phyloP scores from a whole-genome alignment of 2,797 vertebrate species.

The Syncerus caffer region DNA sequence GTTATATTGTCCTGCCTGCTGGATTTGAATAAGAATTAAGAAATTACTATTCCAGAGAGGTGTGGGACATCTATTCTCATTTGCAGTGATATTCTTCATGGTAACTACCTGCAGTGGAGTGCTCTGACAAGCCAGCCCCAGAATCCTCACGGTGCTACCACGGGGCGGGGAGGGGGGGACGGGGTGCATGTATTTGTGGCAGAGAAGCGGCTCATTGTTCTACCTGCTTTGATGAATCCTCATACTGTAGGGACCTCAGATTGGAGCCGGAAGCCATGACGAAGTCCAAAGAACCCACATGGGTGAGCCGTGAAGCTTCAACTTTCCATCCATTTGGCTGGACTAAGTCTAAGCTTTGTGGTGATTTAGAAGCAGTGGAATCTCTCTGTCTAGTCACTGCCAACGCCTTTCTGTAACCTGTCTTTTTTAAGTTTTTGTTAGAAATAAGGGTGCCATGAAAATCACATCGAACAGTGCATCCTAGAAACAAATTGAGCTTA shows the following conservation, averaged over 20 bases:
- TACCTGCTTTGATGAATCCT: slow-evolving; percentile 20
- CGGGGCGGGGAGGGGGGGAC: slow-evolving; percentile 30
- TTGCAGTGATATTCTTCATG: slow-evolving; percentile 83
- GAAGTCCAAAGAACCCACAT: not conserved
- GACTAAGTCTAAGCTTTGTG: not conserved
- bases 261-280: slow-evolving; percentile 39
- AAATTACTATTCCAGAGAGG: slow-evolving; percentile 86
- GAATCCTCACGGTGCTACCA: slow-evolving; percentile 77
- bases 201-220: slow-evolving; percentile 68
- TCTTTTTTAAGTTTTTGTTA: not conserved
- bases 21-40: slow-evolving; percentile 88
- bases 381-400: not conserved
- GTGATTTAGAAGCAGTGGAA: not conserved
- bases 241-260: slow-evolving; percentile 33
- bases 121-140: slow-evolving; percentile 72
- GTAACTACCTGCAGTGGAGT: slow-evolving; percentile 82
- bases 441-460: not conserved
- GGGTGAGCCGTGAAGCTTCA: accelerated
- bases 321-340: not conserved
- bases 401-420: not conserved
- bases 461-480: not conserved
- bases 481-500: not conserved
- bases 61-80: slow-evolving; percentile 83
- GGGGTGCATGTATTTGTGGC: slow-evolving; percentile 20
- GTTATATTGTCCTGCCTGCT: slow-evolving; percentile 86